Conservation (phyloP, 2,888 invertebrate species). For the Monochamus alternatus region DNA sequence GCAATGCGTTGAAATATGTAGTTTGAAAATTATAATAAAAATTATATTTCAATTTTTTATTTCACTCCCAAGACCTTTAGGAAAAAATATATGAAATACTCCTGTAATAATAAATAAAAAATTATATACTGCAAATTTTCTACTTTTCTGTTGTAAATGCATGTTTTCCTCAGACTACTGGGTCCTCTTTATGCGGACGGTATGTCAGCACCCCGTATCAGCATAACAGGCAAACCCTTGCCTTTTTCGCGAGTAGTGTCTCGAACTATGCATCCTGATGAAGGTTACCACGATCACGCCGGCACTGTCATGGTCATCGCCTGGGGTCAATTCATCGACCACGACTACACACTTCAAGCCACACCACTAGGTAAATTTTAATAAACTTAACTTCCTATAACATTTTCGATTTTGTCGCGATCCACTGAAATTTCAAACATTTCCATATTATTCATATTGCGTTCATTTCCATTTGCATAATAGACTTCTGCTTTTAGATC, state of each 20-base stretch:
- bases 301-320: constrained; percentile 95
- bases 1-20: too few species aligned
- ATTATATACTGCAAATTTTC: too few species aligned
- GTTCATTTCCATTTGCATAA: not conserved
- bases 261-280: constrained; percentile 92
- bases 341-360: constrained; percentile 91
- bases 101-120: too few species aligned
- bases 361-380: constrained; percentile 85
- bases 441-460: too few species aligned
- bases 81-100: too few species aligned
- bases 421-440: too few species aligned
- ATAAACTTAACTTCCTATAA: not conserved
- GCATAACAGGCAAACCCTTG: constrained; percentile 83
- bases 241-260: constrained; percentile 90
- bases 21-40: too few species aligned
- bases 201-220: constrained; percentile 87
- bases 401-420: too few species aligned
- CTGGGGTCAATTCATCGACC: constrained; percentile 97
- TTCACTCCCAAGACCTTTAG: too few species aligned
- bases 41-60: too few species aligned
- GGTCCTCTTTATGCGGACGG: constrained; percentile 90
- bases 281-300: constrained; percentile 94
- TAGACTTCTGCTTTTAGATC: constrained; percentile 74
- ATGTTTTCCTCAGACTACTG: constrained; percentile 73
- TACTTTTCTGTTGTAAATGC: not conserved